These are phyloP conservation scores for Siderastrea radians DNA, from an alignment of 92 coral and sea anemone genomes.

Conservation along the genomic window DNA sequence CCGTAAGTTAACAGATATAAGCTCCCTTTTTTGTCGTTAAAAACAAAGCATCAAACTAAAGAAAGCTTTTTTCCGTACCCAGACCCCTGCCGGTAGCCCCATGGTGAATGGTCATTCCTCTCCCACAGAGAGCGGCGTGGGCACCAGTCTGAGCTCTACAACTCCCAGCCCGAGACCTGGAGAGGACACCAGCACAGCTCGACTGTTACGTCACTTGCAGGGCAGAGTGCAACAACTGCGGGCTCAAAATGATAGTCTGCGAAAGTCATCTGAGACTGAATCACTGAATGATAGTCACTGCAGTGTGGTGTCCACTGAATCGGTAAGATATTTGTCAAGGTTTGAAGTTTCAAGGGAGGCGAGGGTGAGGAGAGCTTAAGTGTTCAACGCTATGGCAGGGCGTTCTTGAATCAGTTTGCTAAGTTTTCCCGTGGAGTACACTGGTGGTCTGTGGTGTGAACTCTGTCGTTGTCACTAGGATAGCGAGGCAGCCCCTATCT, in stretches of 20 bases:
- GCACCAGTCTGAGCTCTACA: conserved; percentile 88
- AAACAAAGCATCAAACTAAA: neutral
- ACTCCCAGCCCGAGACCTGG: conserved; percentile 89
- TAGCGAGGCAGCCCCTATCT: too few relatives aligned
- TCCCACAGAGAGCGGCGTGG: conserved; percentile 87
- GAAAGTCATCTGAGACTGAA: conserved; percentile 84
- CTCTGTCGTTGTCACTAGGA: too few relatives aligned
- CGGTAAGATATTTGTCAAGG: conserved; percentile 25
- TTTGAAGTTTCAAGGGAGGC: neutral
- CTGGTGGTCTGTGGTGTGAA: too few relatives aligned
- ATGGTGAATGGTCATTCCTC: conserved; percentile 82
- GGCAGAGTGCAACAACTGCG: conserved; percentile 97
- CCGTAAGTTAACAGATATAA: conserved; percentile 38
- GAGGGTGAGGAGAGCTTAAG: neutral
- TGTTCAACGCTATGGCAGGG: neutral
- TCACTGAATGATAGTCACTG: conserved; percentile 88
- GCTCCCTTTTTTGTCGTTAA: neutral
- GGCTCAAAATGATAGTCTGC: conserved; percentile 92
- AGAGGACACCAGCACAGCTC: conserved; percentile 83
- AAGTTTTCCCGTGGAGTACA: too few relatives aligned
- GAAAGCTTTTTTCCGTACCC: neutral
- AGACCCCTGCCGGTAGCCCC: conserved; percentile 88
- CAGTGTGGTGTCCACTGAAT: conserved; percentile 74
- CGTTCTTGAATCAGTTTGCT: neutral
- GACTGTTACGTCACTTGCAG: conserved; percentile 96